Conservation (phyloP, 1,140 invertebrate species). For the Platorchestia sp. region DNA sequence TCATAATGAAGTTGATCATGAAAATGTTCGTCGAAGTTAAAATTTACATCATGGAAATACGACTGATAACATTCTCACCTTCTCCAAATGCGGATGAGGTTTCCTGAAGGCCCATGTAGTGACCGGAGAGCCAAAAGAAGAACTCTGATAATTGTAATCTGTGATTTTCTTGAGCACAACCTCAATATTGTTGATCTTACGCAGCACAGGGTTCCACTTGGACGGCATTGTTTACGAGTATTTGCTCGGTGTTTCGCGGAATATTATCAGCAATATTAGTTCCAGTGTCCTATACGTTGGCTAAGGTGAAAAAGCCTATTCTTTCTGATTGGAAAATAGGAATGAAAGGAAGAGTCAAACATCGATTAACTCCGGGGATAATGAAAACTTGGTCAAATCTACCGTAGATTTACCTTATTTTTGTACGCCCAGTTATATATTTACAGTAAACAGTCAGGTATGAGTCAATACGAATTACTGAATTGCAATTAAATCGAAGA, state of each 20-base stretch:
- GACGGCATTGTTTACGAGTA: conserved; percentile 23
- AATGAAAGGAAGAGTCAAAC: not conserved
- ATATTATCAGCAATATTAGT: not conserved
- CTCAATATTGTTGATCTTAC: conserved; percentile 9
- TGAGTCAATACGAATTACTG: not conserved
- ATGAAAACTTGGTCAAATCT: not conserved
- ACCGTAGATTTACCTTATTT: not conserved
- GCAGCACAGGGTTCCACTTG: conserved; percentile 18
- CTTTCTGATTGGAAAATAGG: not conserved
- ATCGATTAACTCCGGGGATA: not conserved
- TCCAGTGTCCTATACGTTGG: not conserved
- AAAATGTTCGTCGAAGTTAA: not conserved
- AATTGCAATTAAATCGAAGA: not conserved
- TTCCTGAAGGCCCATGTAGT: conserved; percentile 3
- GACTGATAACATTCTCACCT: not conserved
- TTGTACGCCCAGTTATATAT: no score
- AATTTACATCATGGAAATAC: not conserved
- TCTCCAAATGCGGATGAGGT: not conserved
- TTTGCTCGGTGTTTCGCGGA: not conserved
- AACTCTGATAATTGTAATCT: not conserved
- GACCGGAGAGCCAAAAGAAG: not conserved
- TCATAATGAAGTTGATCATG: not conserved
- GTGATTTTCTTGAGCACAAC: not conserved
- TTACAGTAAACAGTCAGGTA: not conserved
- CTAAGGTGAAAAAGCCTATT: not conserved